A percentile compares a stretch with the other conserved stretches of the same genome.
Conservation (phyloP, 2,797 vertebrate genomes). For the Pangasius larnaudii region DNA sequence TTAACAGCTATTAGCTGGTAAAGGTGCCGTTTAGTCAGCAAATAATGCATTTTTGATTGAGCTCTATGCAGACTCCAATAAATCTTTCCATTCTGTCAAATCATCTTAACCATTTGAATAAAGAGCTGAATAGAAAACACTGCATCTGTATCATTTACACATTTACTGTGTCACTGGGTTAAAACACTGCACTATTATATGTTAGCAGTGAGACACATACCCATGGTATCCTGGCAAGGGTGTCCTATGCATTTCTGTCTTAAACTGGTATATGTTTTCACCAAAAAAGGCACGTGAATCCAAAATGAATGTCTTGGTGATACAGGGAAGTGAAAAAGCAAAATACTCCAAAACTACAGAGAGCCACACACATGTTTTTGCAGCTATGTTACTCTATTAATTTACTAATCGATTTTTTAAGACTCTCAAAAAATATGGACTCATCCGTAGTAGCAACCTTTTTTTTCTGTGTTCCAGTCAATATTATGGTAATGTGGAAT, state of each 20-base stretch:
- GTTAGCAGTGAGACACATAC: background rate
- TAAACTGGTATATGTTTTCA: background rate
- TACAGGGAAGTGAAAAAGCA: background rate
- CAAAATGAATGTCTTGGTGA: background rate
- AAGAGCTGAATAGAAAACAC: background rate
- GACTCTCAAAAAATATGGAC: background rate
- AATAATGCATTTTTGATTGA: background rate
- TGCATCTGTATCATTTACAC: background rate
- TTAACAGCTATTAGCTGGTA: background rate
- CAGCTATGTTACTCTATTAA: too few species aligned
- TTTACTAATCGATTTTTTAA: background rate
- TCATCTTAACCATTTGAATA: background rate
- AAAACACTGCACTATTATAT: background rate
- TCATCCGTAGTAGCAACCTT: too few species aligned
- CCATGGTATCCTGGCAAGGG: background rate
- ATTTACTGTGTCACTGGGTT: background rate
- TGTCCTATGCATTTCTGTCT: background rate
- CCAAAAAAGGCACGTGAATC: background rate
- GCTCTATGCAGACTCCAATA: background rate
- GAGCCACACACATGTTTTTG: background rate
- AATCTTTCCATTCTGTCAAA: too few species aligned
- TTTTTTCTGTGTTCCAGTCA: background rate
- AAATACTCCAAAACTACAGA: background rate
- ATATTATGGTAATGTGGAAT: background rate
- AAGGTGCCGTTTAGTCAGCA: background rate